Conservation (phyloP, 2,113 vertebrate genomes). For the Eulacestoma nigropectus region DNA sequence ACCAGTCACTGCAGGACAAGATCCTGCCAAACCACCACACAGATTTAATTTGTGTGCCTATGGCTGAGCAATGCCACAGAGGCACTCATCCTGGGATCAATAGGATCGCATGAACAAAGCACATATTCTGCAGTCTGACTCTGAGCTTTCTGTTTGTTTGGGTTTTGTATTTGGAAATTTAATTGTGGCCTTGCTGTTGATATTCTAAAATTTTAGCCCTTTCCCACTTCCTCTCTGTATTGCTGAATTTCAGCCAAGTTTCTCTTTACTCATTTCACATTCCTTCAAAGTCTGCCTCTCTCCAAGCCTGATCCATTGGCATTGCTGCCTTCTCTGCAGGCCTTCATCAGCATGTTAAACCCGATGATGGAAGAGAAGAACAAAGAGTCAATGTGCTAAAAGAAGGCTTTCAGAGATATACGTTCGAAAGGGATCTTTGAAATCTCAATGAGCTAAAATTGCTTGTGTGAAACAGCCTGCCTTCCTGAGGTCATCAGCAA, state of each 20-base stretch:
- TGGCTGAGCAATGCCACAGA: background rate
- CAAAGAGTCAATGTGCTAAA: background rate
- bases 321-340: background rate
- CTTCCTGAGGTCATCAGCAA: conserved; percentile 16
- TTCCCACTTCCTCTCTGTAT: background rate
- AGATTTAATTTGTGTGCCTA: background rate
- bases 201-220: background rate
- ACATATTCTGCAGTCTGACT: background rate
- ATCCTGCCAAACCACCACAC: background rate
- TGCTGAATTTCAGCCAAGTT: background rate
- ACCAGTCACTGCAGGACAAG: background rate
- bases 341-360: background rate
- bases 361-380: background rate
- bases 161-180: background rate
- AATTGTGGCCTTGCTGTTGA: background rate
- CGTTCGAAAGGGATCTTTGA: background rate
- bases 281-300: background rate
- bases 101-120: fast-evolving
- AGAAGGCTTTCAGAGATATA: background rate
- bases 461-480: background rate
- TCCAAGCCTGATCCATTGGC: background rate
- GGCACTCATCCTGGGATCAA: too few species aligned
- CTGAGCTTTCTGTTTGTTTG: background rate
- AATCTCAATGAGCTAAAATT: conserved; percentile 16
- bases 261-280: background rate